These are phyloP conservation scores for Prunella strophiata DNA, from an alignment of 2,797 vertebrate genomes.

Conservation along the genomic window DNA sequence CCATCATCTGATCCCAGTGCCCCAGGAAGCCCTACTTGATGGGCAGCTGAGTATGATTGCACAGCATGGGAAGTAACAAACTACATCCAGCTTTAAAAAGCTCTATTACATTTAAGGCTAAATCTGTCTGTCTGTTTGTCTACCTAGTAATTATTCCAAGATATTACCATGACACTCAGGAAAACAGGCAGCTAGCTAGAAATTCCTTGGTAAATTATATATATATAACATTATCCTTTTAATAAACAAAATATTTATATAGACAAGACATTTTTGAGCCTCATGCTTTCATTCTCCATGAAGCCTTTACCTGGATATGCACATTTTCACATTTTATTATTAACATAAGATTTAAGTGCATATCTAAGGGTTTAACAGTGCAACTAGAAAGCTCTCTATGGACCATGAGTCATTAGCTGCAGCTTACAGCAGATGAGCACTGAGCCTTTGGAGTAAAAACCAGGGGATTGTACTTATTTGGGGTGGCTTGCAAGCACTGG, in stretches of 20 bases:
- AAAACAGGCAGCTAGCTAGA: not conserved
- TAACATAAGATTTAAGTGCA: not conserved
- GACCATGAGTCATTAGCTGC: not conserved
- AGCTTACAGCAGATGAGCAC: not conserved
- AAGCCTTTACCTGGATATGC: not conserved
- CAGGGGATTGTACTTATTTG: not conserved
- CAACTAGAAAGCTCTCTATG: not conserved
- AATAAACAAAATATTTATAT: not conserved
- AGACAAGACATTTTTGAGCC: not conserved
- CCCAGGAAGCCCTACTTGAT: not conserved
- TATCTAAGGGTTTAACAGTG: not conserved
- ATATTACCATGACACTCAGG: not conserved
- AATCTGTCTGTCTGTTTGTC: not conserved
- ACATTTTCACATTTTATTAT: not conserved
- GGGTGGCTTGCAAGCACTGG: fast-evolving
- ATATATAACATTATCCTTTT: not conserved
- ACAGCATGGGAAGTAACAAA: not conserved
- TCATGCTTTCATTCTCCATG: not conserved
- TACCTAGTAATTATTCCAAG: not conserved
- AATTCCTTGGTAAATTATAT: not conserved
- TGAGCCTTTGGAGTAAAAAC: not conserved
- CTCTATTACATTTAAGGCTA: not conserved
- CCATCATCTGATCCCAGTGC: not conserved
- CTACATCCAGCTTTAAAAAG: not conserved
- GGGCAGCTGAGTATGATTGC: not conserved